Evolutionary conservation across 2,113 vertebrate species (phyloP).

Genomic region (Etheostoma spectabile): DNA sequence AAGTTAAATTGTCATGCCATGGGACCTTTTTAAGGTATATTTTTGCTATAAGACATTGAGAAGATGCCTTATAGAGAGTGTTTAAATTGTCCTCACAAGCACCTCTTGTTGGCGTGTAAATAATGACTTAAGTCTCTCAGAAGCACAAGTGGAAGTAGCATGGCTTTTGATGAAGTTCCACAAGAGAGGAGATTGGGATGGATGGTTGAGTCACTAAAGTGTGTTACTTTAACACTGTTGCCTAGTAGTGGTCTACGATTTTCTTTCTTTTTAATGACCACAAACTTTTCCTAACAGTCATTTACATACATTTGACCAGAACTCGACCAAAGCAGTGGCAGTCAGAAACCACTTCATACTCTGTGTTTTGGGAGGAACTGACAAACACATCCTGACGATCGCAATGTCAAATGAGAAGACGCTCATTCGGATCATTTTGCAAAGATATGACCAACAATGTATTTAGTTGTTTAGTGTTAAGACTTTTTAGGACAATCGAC

Average conservation of each 20-base stretch:
- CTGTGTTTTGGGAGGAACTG: background rate
- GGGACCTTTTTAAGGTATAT: too few relatives aligned
- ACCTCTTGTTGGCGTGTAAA: background rate
- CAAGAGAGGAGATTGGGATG: background rate
- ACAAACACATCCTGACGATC: background rate
- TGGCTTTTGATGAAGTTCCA: background rate
- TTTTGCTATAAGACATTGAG: too few relatives aligned
- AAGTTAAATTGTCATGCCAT: too few relatives aligned
- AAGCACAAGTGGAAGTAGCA: background rate
- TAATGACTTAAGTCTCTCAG: background rate
- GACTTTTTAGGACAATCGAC: too few relatives aligned
- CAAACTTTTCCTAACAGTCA: background rate
- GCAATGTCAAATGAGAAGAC: background rate
- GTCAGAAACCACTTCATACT: too few relatives aligned
- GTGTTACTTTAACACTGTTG: background rate
- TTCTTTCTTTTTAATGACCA: too few relatives aligned
- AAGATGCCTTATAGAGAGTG: too few relatives aligned
- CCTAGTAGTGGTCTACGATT: too few relatives aligned
- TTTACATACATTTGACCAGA: too few relatives aligned
- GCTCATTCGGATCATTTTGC: background rate
- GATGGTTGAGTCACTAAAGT: background rate
- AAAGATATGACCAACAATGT: background rate
- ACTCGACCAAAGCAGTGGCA: background rate
- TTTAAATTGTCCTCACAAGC: background rate
- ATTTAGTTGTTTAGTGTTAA: background rate